Evolutionary conservation across 2,113 vertebrate genomes (phyloP).

Genomic region (Nicator chloris): DNA sequence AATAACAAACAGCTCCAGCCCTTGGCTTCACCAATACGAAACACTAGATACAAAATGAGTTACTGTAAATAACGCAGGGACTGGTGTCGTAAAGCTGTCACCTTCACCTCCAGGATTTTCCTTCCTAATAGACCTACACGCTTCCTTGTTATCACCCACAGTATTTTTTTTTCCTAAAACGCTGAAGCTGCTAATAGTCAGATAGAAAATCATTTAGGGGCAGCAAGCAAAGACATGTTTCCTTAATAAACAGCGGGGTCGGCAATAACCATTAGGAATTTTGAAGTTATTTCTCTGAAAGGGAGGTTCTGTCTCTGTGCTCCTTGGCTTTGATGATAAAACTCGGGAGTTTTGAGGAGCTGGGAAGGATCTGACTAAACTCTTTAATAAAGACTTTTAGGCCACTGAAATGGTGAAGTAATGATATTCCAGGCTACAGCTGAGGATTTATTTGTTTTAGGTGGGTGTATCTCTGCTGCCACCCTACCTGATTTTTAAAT

Average conservation of each 20-base stretch:
- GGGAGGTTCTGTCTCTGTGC: not conserved
- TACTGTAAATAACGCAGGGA: conserved; percentile 78
- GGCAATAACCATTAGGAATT: not conserved
- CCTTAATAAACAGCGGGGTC: not conserved
- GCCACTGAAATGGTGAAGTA: not conserved
- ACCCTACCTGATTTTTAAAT: not conserved
- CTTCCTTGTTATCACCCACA: conserved; percentile 54
- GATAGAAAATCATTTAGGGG: conserved; percentile 43
- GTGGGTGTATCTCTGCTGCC: not conserved
- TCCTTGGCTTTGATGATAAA: not conserved
- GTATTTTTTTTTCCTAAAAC: conserved; percentile 43
- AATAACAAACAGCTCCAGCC: conserved; percentile 66
- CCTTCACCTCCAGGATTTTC: conserved; percentile 65
- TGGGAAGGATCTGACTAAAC: not conserved
- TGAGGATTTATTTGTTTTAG: not conserved
- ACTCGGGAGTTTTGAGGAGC: not conserved
- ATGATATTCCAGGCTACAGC: not conserved
- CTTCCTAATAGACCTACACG: conserved; percentile 61
- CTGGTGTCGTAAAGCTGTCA: conserved; percentile 71
- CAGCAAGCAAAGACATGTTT: not conserved
- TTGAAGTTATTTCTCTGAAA: not conserved
- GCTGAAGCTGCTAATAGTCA: conserved; percentile 50
- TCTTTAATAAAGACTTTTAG: too few relatives aligned
- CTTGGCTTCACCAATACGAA: conserved; percentile 55
- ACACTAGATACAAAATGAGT: conserved; percentile 74